phyloP scores from a whole-genome alignment of 2,888 invertebrate species.

The Phymatocera aterrima region DNA sequence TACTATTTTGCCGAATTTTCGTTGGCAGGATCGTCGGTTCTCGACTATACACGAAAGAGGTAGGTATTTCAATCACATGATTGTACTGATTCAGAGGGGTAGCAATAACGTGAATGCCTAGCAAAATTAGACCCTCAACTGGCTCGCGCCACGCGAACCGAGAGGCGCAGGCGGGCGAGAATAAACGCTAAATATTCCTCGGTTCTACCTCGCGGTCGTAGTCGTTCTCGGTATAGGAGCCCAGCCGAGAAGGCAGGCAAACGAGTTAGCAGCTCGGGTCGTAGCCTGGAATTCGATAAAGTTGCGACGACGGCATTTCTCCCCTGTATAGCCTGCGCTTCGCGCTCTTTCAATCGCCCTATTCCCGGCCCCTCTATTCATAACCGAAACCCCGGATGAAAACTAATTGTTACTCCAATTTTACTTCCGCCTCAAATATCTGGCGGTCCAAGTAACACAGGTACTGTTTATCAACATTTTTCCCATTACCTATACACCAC shows the following conservation, averaged over 20 bases:
- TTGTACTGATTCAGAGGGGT: not conserved
- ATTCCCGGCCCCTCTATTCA: constrained; percentile 52
- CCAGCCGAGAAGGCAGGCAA: not conserved
- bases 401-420: constrained; percentile 64
- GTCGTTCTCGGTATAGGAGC: not conserved
- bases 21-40: too few species aligned
- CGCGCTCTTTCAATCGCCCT: constrained; percentile 47
- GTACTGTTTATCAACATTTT: too few species aligned
- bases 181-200: constrained; percentile 57
- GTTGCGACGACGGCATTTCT: constrained; percentile 56
- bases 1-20: not conserved
- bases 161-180: not conserved
- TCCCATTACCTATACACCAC: too few species aligned
- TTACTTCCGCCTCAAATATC: constrained; percentile 1
- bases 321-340: constrained; percentile 20
- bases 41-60: not conserved
- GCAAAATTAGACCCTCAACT: constrained; percentile 27
- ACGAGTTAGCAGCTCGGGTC: constrained; percentile 28
- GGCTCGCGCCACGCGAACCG: constrained; percentile 2
- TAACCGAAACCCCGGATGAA: constrained; percentile 57
- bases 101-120: not conserved
- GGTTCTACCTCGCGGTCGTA: not conserved
- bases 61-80: not conserved
- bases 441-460: too few species aligned
- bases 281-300: constrained; percentile 61